Base-by-base conservation (phyloP, 2,888 invertebrate genomes). In the Cheilosia grossa region DNA sequence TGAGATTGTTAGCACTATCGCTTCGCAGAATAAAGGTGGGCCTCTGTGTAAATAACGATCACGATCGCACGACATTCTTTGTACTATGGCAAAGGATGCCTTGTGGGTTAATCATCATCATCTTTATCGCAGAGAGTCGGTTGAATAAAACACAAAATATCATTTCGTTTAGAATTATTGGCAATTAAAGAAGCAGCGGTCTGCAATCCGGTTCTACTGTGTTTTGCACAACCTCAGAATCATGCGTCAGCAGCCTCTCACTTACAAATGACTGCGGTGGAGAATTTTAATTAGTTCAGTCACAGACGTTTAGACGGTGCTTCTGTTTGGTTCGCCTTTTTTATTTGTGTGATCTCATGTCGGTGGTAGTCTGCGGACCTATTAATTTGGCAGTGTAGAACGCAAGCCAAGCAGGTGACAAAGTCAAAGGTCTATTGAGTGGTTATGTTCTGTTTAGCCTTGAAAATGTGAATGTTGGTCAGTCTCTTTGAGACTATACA, bases 61-160 rank as follows among this genome's bases (percentile, higher is more conserved):
- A 83, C 80, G 83, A 83, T 83, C 51, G 69, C 83, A 80, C 79
- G 80, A 83, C 83, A 80, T 83, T 83, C 74, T 54, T 67, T 73
- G 59, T 40, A 56, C n/a, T 61, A 21, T 7, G 30, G 24, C 27
- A 37, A 21, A 40, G 54, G 56, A 63, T 73, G 80, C 73, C 73
- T 82, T 24, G 40, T 47, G 51, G 66, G 40, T 73, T 73, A 69
- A 73, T 82, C 78, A 82, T 77, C 56, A 42, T 44, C 75, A 61
- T 30, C 70, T 37, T 54, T 58, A 61, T 30, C 61, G 44, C 49
- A 56, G 51, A 49, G 49, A 3, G 10, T 42, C 9, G 27, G 47
- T 63, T 51, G n/a, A 47, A 61, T 40, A 51, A 49, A 73, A 73
- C 30, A 61, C 54, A 63, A 79, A 82, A 82, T 72, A 72, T 63